Base-by-base conservation (phyloP, 1,140 invertebrate species). In the Tetragonula clypearis region DNA sequence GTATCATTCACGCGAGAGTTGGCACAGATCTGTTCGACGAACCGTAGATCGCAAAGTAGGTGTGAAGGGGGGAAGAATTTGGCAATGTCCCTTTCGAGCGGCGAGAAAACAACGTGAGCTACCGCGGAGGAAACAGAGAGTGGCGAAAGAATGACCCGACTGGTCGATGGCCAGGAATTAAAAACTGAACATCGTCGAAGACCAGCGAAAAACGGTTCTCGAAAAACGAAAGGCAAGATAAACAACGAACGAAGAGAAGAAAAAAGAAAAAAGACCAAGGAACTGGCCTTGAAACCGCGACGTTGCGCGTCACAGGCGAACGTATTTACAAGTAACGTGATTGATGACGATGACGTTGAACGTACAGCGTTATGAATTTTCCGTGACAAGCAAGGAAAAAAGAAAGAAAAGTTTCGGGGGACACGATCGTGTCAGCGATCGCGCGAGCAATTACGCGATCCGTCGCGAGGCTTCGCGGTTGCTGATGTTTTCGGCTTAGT, bases 401-500 rank as follows among this genome's bases (percentile, higher is more conserved):
- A 41, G 41, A 49, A 49, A 49, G 8, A 75, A 30, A 66, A 60
- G 5, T 71, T 72, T 66, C 83, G 56, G 58, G 69, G n/a, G 30
- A 30, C 53, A 74, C 35, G n/a, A 0, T 53, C 21, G 68, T 41
- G 69, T 41, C 35, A 62, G 30, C 21, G 30, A 14, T 41, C 53
- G 66, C 74, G 69, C 55, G 17, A 68, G 55, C 60, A 72, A 82
- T 83, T 58, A 23, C 72, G 79, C 49, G 71, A 26, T 23, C 26
- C 19, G 60, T n/a, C 30, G 23, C 55, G 5, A 12, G 35, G 11
- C 35, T 8, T 19, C 21, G 60, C 26, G 77, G 23, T 72, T 53
- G 77, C 26, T 2, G 79, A 95, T 94, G 94, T 95, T 95, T 95
- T 94, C 86, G 84, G 91, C 85, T 88, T 89, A 93, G 94, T 90